Conservation (phyloP, 2,888 invertebrate species). For the Andrena trimmerana region DNA sequence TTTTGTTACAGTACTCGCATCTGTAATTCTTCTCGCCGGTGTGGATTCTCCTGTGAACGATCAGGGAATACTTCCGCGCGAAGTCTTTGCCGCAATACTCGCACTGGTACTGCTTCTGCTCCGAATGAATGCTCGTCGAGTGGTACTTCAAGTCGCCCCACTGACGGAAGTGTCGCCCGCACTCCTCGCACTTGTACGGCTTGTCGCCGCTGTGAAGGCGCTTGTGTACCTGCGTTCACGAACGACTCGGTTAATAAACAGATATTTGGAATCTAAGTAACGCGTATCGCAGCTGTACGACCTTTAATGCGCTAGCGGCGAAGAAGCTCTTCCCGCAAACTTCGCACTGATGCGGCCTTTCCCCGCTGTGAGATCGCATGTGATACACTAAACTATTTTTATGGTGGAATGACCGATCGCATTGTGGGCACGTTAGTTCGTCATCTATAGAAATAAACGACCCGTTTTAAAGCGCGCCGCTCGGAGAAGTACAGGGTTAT, state of each 20-base stretch:
- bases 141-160: conserved; percentile 96
- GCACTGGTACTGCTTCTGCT: conserved; percentile 93
- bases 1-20: conserved; percentile 93
- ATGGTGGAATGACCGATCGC: conserved; percentile 91
- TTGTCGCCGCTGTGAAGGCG: conserved; percentile 94
- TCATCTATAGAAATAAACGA: conserved; percentile 70
- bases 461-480: background rate
- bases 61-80: conserved; percentile 94
- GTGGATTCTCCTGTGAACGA: conserved; percentile 94
- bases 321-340: conserved; percentile 94
- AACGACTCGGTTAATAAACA: background rate
- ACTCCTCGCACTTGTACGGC: conserved; percentile 93
- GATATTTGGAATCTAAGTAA: background rate
- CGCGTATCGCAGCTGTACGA: conserved; percentile 74
- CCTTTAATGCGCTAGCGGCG: conserved; percentile 93
- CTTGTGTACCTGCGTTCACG: conserved; percentile 88
- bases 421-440: conserved; percentile 88
- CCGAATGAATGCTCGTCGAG: conserved; percentile 92
- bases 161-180: conserved; percentile 92
- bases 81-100: conserved; percentile 96
- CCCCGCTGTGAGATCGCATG: conserved; percentile 91
- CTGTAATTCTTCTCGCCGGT: conserved; percentile 95
- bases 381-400: conserved; percentile 95
- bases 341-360: conserved; percentile 91
- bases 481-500: too few relatives aligned